Percentiles rank a stretch among this genome's conserved stretches.
Conservation (phyloP, 2,888 invertebrate genomes). For the Oscheius sp. region DNA sequence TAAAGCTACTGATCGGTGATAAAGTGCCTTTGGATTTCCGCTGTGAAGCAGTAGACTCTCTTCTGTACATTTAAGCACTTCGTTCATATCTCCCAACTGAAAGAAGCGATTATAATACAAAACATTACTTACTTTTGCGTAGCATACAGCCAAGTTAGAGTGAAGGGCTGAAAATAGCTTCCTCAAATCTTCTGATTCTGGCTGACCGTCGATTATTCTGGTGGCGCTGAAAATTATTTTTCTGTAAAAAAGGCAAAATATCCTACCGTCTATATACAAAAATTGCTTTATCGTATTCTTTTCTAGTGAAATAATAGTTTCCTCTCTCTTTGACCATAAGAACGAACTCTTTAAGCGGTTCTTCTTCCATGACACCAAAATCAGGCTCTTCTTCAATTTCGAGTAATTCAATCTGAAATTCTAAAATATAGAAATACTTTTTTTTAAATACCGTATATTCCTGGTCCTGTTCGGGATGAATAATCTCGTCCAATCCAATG, state of each 20-base stretch:
- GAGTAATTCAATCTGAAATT: constrained; percentile 37
- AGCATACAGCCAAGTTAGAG: constrained; percentile 47
- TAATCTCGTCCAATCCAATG: constrained; percentile 29
- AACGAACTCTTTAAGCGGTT: constrained; percentile 34
- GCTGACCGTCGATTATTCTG: constrained; percentile 26
- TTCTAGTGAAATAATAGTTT: constrained; percentile 35
- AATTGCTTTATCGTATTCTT: constrained; percentile 48
- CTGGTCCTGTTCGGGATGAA: constrained; percentile 30
- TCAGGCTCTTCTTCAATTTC: constrained; percentile 31
- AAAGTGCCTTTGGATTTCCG: constrained; percentile 35
- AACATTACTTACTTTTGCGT: constrained; percentile 37
- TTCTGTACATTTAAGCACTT: constrained; percentile 33
- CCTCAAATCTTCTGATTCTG: constrained; percentile 22
- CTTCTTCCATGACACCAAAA: constrained; percentile 29
- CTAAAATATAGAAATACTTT: not conserved
- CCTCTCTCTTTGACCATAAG: constrained; percentile 41
- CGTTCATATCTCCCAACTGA: constrained; percentile 34
- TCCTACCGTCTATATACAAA: constrained; percentile 43
- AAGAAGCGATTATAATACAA: not conserved
- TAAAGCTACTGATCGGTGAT: constrained; percentile 24
- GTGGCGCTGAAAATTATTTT: constrained; percentile 28
- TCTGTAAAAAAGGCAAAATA: not conserved
- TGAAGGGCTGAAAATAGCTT: constrained; percentile 38
- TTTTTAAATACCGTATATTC: constrained; percentile 41
- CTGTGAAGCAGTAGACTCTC: constrained; percentile 30